A percentile compares a stretch with the other conserved stretches of the same genome.
Evolutionary conservation across 2,113 vertebrate genomes (phyloP).

Genomic region (Neolamprologus hecqui): DNA sequence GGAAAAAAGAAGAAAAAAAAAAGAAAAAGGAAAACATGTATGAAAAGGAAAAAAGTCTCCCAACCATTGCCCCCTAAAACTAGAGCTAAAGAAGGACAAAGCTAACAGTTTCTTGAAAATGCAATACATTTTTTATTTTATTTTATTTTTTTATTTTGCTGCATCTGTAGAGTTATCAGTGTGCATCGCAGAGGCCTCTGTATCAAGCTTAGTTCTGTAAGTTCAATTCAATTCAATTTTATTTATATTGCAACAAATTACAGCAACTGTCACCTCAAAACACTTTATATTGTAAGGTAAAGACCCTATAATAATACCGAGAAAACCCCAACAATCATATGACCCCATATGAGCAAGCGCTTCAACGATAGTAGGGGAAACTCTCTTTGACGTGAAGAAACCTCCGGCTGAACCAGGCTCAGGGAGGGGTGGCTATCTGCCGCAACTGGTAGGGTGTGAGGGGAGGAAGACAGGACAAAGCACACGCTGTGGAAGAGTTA

Average conservation of each 20-base stretch:
- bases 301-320: not conserved
- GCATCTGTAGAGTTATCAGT: not conserved
- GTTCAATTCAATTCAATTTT: not conserved
- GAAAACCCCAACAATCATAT: not conserved
- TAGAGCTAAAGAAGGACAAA: not conserved
- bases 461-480: not conserved
- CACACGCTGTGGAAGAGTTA: not conserved
- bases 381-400: not conserved
- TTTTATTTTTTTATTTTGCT: not conserved
- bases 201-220: not conserved
- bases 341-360: not conserved
- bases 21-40: not conserved
- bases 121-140: not conserved
- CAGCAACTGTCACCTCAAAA: not conserved
- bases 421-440: not conserved
- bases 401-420: not conserved
- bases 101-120: not conserved
- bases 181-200: not conserved
- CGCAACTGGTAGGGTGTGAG: not conserved
- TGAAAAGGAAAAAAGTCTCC: not conserved
- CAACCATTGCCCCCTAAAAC: not conserved
- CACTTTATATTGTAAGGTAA: not conserved
- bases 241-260: not conserved
- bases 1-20: not conserved
- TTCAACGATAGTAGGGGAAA: not conserved